Conservation (phyloP, 2,113 vertebrate genomes). For the Helogale parvula region DNA sequence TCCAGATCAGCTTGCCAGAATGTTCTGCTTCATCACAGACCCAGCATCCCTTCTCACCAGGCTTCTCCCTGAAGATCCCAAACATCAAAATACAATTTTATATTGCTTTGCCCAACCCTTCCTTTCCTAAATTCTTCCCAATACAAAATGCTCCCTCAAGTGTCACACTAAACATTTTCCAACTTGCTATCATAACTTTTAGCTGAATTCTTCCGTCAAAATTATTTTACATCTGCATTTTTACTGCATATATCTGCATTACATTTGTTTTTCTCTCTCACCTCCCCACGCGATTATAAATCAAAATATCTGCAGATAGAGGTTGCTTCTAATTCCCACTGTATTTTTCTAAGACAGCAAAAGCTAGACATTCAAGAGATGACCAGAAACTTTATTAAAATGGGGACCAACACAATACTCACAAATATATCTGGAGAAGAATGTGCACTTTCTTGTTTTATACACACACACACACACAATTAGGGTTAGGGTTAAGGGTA, state of each 20-base stretch:
- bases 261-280: background rate
- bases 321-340: background rate
- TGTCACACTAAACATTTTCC: background rate
- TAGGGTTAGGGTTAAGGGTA: too few relatives aligned
- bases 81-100: background rate
- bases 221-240: background rate
- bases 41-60: accelerated
- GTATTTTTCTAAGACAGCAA: background rate
- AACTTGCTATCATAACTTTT: background rate
- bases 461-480: too few relatives aligned
- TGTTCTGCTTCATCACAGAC: background rate
- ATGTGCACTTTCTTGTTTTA: background rate
- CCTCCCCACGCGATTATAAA: background rate
- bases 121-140: background rate
- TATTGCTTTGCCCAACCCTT: background rate
- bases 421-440: background rate
- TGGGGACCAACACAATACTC: background rate
- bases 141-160: background rate
- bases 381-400: background rate
- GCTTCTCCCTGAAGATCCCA: background rate
- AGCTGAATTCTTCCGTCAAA: background rate
- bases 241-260: background rate
- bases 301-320: background rate
- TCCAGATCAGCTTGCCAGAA: background rate
- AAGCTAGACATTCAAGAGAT: background rate